phyloP scores from a whole-genome alignment of 2,888 invertebrate genomes.

The Petrolisthes cinctipes region DNA sequence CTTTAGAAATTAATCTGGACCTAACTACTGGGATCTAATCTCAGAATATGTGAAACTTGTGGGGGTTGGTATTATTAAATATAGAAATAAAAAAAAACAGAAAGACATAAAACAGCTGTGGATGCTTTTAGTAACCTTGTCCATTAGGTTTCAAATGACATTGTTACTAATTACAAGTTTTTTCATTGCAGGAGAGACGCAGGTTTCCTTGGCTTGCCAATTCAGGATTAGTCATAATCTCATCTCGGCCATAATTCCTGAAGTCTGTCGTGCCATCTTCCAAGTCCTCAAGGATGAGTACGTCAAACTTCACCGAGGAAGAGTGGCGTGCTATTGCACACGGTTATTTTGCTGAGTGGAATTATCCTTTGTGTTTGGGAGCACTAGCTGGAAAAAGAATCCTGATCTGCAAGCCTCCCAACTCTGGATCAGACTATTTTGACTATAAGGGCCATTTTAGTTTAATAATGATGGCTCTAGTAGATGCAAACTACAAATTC shows the following conservation, averaged over 20 bases:
- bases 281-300: not conserved
- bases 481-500: slow-evolving; percentile 24
- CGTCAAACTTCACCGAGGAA: not conserved
- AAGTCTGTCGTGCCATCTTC: slow-evolving; percentile 20
- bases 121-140: too few relatives aligned
- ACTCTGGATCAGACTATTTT: slow-evolving; percentile 20
- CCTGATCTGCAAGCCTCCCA: not conserved
- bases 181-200: slow-evolving; percentile 14
- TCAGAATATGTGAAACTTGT: too few relatives aligned
- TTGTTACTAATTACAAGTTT: not conserved
- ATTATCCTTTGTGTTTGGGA: slow-evolving; percentile 25
- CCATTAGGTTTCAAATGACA: too few relatives aligned
- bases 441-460: slow-evolving; percentile 24
- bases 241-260: slow-evolving; percentile 15
- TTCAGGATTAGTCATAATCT: slow-evolving; percentile 14
- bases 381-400: slow-evolving; percentile 23
- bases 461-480: slow-evolving; percentile 22
- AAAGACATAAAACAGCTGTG: too few relatives aligned
- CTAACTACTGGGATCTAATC: too few relatives aligned
- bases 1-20: too few relatives aligned
- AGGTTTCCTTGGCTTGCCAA: slow-evolving; percentile 2
- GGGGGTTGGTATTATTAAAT: too few relatives aligned
- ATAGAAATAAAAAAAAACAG: too few relatives aligned
- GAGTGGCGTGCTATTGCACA: slow-evolving; percentile 7
- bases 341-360: not conserved